Percentiles rank a stretch among this genome's conserved stretches.
phyloP scores from a whole-genome alignment of 2,113 vertebrate genomes.

The Peromyscus leucopus region DNA sequence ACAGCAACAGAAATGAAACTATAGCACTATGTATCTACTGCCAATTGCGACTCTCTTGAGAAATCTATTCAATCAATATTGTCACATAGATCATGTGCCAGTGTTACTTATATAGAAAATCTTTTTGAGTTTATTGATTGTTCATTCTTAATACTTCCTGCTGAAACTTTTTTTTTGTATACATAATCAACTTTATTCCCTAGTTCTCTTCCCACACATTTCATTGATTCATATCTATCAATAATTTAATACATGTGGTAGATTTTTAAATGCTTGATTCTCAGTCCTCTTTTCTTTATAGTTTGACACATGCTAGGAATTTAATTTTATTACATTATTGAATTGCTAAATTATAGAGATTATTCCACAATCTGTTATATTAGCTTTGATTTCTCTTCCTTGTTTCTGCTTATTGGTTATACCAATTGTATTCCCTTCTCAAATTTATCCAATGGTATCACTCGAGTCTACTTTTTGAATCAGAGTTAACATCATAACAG shows the following conservation, averaged over 20 bases:
- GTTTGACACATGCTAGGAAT: neutral
- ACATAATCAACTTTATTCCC: neutral
- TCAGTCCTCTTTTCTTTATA: slow-evolving; percentile 23
- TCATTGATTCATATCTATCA: neutral
- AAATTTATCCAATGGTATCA: neutral
- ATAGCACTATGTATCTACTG: neutral
- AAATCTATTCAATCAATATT: neutral
- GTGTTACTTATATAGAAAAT: neutral
- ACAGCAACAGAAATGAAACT: neutral
- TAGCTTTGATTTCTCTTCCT: neutral
- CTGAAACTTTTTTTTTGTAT: neutral
- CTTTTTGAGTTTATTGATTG: neutral
- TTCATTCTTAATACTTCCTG: neutral
- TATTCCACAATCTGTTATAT: neutral
- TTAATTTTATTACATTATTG: neutral
- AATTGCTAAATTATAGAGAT: neutral
- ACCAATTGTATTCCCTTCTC: neutral
- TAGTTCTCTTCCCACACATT: neutral
- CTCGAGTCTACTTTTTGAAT: neutral
- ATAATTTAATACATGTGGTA: neutral
- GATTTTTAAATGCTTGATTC: neutral
- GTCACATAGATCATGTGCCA: neutral
- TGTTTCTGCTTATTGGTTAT: neutral
- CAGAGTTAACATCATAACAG: neutral
- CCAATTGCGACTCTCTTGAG: neutral